Base-by-base conservation (phyloP, 2,888 invertebrate species). In the Altica lythri region DNA sequence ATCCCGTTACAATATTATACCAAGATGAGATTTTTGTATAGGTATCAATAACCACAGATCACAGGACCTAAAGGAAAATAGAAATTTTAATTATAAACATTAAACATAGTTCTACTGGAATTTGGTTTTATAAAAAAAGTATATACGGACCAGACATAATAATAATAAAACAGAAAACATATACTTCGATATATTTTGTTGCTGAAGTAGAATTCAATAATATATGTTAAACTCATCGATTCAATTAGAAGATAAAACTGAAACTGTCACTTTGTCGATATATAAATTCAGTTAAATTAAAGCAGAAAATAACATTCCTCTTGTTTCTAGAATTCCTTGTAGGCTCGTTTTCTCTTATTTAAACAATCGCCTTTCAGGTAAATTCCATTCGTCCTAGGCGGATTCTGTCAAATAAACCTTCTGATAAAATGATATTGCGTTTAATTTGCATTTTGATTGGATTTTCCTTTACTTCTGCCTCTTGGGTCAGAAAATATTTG, bases 311-410 rank as follows among this genome's bases (percentile, higher is more conserved):
- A 49, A 40, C 40, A 29, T 49, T 40, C 40, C 9, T 38, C 30
- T 40, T 30, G 25, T 32, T 22, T 40, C 48, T 49, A 29, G 49
- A 49, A 49, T 49, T 49, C 40, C 49, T 49, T 8, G 49, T 40
- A 42, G 49, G 49, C 49, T 49, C 40, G 49, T 49, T 49, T 49
- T 49, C 49, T 49, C 14, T 49, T 49, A 49, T 49, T 49, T 49
- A 49, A 49, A 49, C 49, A 49, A 49, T 25, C 22, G 40, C 40
- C 40, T 40, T 22, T 40, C 40, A 40, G 40, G 40, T 40, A 40
- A 40, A 40, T 40, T 40, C 40, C 40, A 13, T 22, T 22, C 9
- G 40, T 40, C 40, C 30, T 17, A 37, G 18, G 38, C 27, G 38
- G 38, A 48, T 48, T 48, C 38, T 48, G 47, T 48, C 47, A 48